Evolutionary conservation across 2,888 invertebrate species (phyloP).

Genomic region (Zonitis immaculata): DNA sequence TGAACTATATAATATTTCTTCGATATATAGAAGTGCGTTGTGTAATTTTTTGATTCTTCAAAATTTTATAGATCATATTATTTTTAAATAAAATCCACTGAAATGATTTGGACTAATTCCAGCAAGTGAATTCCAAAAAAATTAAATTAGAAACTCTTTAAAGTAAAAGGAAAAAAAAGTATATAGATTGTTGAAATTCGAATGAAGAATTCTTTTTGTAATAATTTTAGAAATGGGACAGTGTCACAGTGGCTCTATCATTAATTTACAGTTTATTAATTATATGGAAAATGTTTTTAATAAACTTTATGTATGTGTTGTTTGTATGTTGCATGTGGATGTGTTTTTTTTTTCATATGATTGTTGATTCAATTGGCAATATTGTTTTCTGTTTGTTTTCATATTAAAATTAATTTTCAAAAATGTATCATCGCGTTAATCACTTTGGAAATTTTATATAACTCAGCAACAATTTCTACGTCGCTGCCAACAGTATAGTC

Average conservation of each 20-base stretch:
- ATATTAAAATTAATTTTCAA: background rate
- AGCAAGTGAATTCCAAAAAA: background rate
- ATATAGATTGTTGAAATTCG: background rate
- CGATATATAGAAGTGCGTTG: background rate
- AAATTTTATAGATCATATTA: background rate
- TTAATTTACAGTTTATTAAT: background rate
- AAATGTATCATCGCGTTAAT: conserved; percentile 12
- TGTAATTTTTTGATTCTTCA: background rate
- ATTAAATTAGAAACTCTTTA: background rate
- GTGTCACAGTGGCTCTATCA: background rate
- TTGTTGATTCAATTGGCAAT: background rate
- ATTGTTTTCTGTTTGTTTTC: background rate
- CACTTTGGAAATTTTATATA: conserved; percentile 27
- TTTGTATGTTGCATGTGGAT: background rate
- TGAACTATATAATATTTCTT: background rate
- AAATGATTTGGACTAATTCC: background rate
- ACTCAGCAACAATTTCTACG: conserved; percentile 25
- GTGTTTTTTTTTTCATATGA: background rate
- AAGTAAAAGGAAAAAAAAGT: too few relatives aligned
- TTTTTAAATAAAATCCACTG: background rate
- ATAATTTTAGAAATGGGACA: background rate
- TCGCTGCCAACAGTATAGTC: conserved; percentile 10
- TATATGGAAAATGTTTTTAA: background rate
- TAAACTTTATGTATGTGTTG: background rate
- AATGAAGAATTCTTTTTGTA: background rate